Percentiles rank a stretch among this genome's conserved stretches.
These are phyloP conservation scores for Glyptemys insculpta DNA, from an alignment of 2,797 vertebrate species.

Conservation along the genomic window DNA sequence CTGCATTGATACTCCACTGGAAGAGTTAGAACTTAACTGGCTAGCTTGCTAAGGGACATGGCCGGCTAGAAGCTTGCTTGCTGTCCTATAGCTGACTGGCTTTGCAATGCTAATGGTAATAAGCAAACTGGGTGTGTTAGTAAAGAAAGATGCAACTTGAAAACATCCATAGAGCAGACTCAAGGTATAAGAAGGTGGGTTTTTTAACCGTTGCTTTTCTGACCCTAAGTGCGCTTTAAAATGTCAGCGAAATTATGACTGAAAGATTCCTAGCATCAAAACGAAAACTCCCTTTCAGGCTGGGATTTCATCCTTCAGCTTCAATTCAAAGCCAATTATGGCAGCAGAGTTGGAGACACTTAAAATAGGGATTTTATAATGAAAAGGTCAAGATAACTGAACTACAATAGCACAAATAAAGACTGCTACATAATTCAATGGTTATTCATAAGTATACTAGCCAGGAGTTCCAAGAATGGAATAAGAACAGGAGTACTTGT, in stretches of 20 bases:
- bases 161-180: not conserved
- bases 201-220: not conserved
- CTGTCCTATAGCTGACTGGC: constrained; percentile 2
- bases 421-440: not conserved
- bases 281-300: not conserved
- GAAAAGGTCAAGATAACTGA: not conserved
- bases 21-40: not conserved
- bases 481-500: too few relatives aligned
- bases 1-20: not conserved
- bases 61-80: not conserved
- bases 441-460: not conserved
- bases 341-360: not conserved
- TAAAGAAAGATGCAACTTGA: not conserved
- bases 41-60: constrained; percentile 1
- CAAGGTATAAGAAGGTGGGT: not conserved
- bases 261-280: not conserved
- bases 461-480: not conserved
- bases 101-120: not conserved
- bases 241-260: not conserved
- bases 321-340: not conserved
- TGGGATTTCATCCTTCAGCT: not conserved
- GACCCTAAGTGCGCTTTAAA: not conserved
- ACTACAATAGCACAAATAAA: not conserved
- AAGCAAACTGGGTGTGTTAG: not conserved
- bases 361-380: not conserved